phyloP scores from a whole-genome alignment of 1,140 invertebrate genomes.

The Psix sp. region DNA sequence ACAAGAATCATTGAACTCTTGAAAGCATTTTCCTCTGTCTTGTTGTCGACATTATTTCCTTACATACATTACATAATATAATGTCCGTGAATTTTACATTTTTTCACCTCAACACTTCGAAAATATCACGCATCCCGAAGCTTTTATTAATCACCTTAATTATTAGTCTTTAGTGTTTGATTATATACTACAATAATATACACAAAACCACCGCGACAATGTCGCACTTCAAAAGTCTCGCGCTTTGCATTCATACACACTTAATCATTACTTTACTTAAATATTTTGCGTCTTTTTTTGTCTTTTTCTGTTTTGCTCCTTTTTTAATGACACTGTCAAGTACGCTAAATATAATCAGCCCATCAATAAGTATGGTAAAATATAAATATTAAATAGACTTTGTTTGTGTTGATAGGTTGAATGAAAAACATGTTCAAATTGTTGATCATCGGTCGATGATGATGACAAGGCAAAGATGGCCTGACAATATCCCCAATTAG shows the following conservation, averaged over 20 bases:
- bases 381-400: constrained; percentile 73
- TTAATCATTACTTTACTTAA: constrained; percentile 1
- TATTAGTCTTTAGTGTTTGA: constrained; percentile 76
- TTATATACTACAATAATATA: constrained; percentile 75
- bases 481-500: constrained; percentile 48
- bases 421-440: constrained; percentile 47
- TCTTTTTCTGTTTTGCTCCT: constrained; percentile 5
- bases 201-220: constrained; percentile 65
- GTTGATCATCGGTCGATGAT: too few species aligned
- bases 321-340: constrained; percentile 62
- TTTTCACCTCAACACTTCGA: constrained; percentile 61
- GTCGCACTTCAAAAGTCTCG: constrained; percentile 45
- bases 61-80: constrained; percentile 48
- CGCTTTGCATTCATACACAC: constrained; percentile 35
- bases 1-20: constrained; percentile 12
- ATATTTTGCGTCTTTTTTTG: constrained; percentile 17
- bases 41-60: constrained; percentile 35
- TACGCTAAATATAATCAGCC: constrained; percentile 72
- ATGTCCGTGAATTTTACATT: constrained; percentile 54
- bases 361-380: constrained; percentile 72
- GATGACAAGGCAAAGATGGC: constrained; percentile 53
- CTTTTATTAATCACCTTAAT: constrained; percentile 70
- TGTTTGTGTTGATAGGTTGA: constrained; percentile 59
- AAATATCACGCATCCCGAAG: constrained; percentile 66
- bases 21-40: constrained; percentile 33